Base-by-base conservation (phyloP, 1,140 invertebrate genomes). In the Ganaspis sp. region DNA sequence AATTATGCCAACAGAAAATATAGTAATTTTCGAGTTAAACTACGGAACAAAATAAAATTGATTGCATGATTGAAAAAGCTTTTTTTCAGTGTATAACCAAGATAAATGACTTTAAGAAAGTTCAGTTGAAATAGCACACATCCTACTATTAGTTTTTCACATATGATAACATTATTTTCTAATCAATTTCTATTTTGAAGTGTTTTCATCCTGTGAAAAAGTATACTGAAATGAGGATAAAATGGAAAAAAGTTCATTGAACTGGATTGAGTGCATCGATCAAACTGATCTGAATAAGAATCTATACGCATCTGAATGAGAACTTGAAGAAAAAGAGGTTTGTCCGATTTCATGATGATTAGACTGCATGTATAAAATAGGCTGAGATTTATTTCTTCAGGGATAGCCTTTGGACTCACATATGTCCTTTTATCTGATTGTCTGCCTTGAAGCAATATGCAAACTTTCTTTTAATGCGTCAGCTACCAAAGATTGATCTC, bases 241-340 rank as follows among this genome's bases (percentile, higher is more conserved):
- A 64, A 12, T 64, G 54, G 19, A 64, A 64, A 29, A 64, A 58
- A 29, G 23, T 64, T 64, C 58, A 64, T 29, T 21, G 58, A 34
- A 64, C 58, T 34, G 58, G 58, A 64, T 64, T 12, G 23, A 64
- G 23, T 64, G 58, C 12, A 64, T 34, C 58, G 26, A 64, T 64
- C 58, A 64, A 64, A 29, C 11, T 64, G 58, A 64, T 64, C 58
- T 64, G 58, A 64, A 64, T 64, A 64, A 64, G 26, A 64, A 15
- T 29, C 26, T 23, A n/a, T n/a, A 34, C 58, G 23, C 26, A 64
- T 64, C 58, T 64, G 58, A 64, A 64, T 64, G 29, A 64, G 58
- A 64, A 29, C 58, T 64, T 29, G 12, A 26, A n/a, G 21, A 29
- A 29, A 34, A n/a, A 29, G 58, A 64, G 58, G 58, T 64, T 64